Evolutionary conservation across 2,797 vertebrate genomes (phyloP), one percentile per base, ranked within the genome.

Genomic region (Sciurus vulgaris): DNA sequence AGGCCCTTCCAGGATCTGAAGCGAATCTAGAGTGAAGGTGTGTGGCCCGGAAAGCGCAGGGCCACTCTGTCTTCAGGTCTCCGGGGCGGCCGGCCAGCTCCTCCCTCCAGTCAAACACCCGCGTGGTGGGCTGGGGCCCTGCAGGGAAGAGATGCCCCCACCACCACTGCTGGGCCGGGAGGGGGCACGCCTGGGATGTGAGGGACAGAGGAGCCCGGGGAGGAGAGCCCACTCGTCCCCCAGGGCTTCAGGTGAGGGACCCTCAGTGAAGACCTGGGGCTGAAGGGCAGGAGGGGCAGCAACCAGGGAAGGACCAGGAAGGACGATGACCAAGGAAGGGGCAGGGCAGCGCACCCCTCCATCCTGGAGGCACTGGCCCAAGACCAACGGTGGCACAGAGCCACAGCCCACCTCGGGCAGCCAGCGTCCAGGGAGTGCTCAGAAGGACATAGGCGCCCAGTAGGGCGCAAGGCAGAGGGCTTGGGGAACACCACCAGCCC

Each of bases 51-150:
- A 54, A n/a, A 54, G 56, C 77, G 47, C 47, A 4, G 81, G 73
- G 28, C 74, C 41, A 2, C 84, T 38, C 51, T 6, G 41, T 81
- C 61, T 70, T 65, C 69, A 44, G 86, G 86, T 24, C 70, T 91
- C 90, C 96, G 0, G 38, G 97, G 97, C 94, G 86, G 84, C 12
- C 67, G 2, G 95, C 95, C 96, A 97, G 94, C 85, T 78, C 92
- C 93, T 89, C 74, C 51, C 92, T 83, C 79, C 94, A 93, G 93
- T 89, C 91, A 93, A 96, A 93, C 0, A 38, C 95, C 89, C 95
- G 78, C 91, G 94, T 96, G 91, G 93, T 87, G 11, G 47, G 61
- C 89, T 41, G 95, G 94, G 51, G 91, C 93, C 87, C 30, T 59
- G 61, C 82, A 28, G n/a, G 93, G 61, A 51, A 59, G 56, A n/a